phyloP scores from a whole-genome alignment of 2,888 invertebrate genomes.

The Spilarctia lutea region DNA sequence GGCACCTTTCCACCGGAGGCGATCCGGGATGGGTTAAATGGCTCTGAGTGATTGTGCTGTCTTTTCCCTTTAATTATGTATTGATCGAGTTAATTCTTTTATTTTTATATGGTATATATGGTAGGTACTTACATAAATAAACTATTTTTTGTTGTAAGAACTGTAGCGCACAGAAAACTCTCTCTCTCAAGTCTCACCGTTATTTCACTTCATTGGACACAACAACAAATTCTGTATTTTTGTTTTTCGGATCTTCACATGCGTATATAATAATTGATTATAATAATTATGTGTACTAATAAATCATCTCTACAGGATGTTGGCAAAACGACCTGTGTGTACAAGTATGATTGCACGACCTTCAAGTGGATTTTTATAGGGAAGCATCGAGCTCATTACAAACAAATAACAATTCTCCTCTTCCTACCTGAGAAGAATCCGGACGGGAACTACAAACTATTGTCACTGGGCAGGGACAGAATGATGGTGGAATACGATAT shows the following conservation, averaged over 20 bases:
- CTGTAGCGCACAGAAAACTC: no score
- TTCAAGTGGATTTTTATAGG: slow-evolving; percentile 85
- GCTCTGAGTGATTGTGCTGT: no score
- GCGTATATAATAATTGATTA: background rate
- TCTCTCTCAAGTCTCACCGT: no score
- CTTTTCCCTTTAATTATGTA: no score
- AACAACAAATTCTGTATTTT: background rate
- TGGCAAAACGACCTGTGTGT: slow-evolving; percentile 82
- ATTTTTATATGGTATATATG: no score
- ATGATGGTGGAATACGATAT: slow-evolving; percentile 87
- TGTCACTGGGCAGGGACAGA: slow-evolving; percentile 87
- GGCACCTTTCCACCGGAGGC: no score
- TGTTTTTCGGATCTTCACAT: no score
- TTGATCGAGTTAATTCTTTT: no score
- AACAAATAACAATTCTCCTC: slow-evolving; percentile 84
- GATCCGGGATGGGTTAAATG: no score
- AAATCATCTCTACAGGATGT: slow-evolving; percentile 74
- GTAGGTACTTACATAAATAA: no score
- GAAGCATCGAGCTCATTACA: slow-evolving; percentile 88
- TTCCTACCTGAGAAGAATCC: slow-evolving; percentile 79
- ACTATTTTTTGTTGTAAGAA: no score
- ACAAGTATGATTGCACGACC: slow-evolving; percentile 69
- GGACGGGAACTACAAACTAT: slow-evolving; percentile 75
- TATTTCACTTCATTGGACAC: no score
- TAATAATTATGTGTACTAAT: background rate